These are phyloP conservation scores for Peromyscus aztecus DNA, from an alignment of 2,797 vertebrate species.

Conservation along the genomic window DNA sequence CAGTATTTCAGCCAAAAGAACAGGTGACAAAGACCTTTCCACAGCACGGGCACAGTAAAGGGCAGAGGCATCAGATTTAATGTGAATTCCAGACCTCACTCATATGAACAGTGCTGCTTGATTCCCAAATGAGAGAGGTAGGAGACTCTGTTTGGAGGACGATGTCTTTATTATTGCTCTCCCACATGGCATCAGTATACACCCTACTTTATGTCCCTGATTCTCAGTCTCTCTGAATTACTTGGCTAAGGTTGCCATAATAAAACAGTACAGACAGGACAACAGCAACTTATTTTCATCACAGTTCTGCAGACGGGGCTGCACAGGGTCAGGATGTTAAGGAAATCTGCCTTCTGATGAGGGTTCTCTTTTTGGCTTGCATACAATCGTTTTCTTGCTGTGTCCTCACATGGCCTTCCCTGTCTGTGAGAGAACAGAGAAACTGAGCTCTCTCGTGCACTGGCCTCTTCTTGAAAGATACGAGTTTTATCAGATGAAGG, in stretches of 20 bases:
- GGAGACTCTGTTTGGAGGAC: neutral
- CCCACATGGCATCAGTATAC: fast-evolving
- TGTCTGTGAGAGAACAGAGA: neutral
- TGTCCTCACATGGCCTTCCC: neutral
- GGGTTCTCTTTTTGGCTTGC: neutral
- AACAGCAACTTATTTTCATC: neutral
- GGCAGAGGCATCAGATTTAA: neutral
- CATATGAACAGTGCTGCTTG: fast-evolving
- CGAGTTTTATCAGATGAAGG: neutral
- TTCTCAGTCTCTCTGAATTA: neutral
- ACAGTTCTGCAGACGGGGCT: neutral
- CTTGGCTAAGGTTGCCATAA: neutral
- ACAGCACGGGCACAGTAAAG: neutral
- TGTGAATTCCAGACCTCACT: neutral
- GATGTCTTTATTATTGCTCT: neutral
- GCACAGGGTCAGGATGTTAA: neutral
- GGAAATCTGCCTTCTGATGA: neutral
- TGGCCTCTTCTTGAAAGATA: neutral
- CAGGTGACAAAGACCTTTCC: neutral
- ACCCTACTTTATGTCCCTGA: neutral
- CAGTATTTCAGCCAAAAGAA: neutral
- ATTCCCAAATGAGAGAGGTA: neutral
- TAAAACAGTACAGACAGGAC: neutral
- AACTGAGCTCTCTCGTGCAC: neutral
- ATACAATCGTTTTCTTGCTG: neutral